phyloP scores from a whole-genome alignment of 2,797 vertebrate genomes.

The Danio aesculapii region DNA sequence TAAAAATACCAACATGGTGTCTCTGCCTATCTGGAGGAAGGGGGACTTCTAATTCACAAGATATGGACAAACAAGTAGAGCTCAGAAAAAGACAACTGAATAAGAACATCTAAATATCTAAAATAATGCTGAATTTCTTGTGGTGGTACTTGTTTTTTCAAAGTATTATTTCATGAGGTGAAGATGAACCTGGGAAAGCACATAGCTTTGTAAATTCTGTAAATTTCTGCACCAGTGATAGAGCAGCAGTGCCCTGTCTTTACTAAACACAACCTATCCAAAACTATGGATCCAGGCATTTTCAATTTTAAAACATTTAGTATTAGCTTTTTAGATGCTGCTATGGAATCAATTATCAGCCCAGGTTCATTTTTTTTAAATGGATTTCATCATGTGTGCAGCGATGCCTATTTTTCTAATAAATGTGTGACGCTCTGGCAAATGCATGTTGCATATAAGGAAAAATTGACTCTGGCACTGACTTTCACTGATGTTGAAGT shows the following conservation, averaged over 20 bases:
- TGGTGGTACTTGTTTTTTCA: conserved; percentile 3
- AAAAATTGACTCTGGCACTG: conserved; percentile 18
- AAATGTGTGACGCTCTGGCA: conserved; percentile 10
- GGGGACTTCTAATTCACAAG: background rate
- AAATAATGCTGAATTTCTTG: conserved; percentile 2
- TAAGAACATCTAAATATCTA: background rate
- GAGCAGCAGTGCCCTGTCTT: conserved; percentile 44
- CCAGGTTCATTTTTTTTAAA: background rate
- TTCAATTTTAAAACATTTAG: background rate
- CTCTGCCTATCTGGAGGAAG: background rate
- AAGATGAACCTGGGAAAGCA: background rate
- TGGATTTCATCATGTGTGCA: conserved; percentile 18
- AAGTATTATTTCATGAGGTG: background rate
- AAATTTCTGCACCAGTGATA: background rate
- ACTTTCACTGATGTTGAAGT: conserved; percentile 29
- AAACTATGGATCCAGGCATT: conserved; percentile 7
- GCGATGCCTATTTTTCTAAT: conserved; percentile 57
- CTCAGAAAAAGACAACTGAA: conserved; percentile 3
- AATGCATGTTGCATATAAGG: conserved; percentile 32
- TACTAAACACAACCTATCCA: background rate
- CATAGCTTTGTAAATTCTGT: background rate
- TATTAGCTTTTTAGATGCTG: background rate
- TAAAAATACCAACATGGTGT: conserved; percentile 26
- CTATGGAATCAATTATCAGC: conserved; percentile 35
- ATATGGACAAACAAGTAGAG: background rate